Percentiles rank a stretch among this genome's conserved stretches.
These are phyloP conservation scores for Anolis carolinensis DNA, from an alignment of 2,113 vertebrate species.

Conservation along the genomic window DNA sequence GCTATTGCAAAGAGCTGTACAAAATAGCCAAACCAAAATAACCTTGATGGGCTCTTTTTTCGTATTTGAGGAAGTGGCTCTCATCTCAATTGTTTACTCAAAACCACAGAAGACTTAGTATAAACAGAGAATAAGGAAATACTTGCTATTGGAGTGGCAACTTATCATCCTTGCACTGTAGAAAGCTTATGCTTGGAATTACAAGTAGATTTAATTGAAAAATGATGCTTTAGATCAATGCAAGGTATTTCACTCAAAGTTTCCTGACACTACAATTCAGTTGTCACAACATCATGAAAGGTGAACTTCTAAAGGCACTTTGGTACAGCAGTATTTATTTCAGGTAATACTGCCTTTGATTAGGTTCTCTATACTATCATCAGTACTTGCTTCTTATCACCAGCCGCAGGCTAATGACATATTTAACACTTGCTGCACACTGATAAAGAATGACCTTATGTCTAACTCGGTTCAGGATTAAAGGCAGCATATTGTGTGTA, in stretches of 20 bases:
- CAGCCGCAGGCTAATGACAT: slow-evolving; percentile 71
- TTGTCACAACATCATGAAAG: slow-evolving; percentile 64
- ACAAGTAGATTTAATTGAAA: slow-evolving; percentile 6
- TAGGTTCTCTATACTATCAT: slow-evolving; percentile 71
- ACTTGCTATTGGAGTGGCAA: slow-evolving; percentile 43
- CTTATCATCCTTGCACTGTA: slow-evolving; percentile 25
- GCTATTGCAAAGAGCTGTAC: slow-evolving; percentile 62
- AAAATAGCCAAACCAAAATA: slow-evolving; percentile 47
- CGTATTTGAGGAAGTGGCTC: background rate
- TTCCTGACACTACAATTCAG: slow-evolving; percentile 51
- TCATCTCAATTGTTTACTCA: slow-evolving; percentile 8
- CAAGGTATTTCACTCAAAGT: slow-evolving; percentile 36
- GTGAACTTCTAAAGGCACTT: slow-evolving; percentile 70
- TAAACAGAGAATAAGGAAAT: slow-evolving; percentile 44
- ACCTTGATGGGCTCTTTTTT: slow-evolving; percentile 1
- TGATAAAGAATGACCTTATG: slow-evolving; percentile 77
- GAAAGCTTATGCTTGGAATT: slow-evolving; percentile 33
- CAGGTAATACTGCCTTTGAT: slow-evolving; percentile 76
- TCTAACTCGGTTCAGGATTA: slow-evolving; percentile 76
- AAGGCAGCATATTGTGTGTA: slow-evolving; percentile 66
- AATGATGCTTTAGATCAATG: slow-evolving; percentile 21
- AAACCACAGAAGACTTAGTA: slow-evolving; percentile 34
- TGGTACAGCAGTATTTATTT: slow-evolving; percentile 70
- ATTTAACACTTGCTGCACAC: slow-evolving; percentile 76
- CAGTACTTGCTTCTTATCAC: slow-evolving; percentile 75